Evolutionary conservation across 2,113 vertebrate genomes (phyloP).

Genomic region (Xiphorhynchus elegans): DNA sequence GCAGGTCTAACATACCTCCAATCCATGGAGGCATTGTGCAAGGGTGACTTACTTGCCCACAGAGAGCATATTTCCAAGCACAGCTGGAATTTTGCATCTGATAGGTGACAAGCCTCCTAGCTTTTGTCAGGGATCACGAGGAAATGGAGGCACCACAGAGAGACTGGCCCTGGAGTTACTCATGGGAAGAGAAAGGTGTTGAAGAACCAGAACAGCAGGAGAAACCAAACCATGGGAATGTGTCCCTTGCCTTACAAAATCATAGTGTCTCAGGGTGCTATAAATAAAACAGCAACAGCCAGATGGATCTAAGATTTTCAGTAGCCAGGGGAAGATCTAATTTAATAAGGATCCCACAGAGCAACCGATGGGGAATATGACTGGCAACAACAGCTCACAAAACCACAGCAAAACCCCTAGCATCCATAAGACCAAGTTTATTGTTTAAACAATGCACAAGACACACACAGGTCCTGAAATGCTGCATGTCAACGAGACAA

Average conservation of each 20-base stretch:
- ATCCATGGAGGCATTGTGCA: fast-evolving
- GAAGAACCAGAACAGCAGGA: slow-evolving; percentile 54
- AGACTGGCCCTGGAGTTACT: not conserved
- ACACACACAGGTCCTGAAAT: not conserved
- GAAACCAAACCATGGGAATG: slow-evolving; percentile 27
- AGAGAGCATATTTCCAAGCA: not conserved
- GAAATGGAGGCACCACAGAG: not conserved
- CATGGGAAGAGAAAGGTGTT: slow-evolving; percentile 27
- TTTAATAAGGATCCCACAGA: slow-evolving; percentile 9
- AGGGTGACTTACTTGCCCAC: not conserved
- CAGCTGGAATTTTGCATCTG: not conserved
- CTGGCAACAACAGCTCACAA: not conserved
- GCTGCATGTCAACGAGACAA: fast-evolving
- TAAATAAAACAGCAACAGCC: slow-evolving; percentile 7
- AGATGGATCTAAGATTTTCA: not conserved
- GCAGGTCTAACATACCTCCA: fast-evolving
- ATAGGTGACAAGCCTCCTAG: not conserved
- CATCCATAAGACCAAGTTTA: not conserved
- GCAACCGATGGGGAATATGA: not conserved
- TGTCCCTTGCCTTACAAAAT: not conserved
- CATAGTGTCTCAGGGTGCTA: not conserved
- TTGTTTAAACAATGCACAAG: not conserved
- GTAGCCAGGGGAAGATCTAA: not conserved
- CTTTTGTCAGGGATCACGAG: not conserved
- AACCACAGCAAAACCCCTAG: not conserved